Percentiles rank a stretch among this genome's conserved stretches.
These are phyloP conservation scores for Dioctria linearis DNA, from an alignment of 2,888 invertebrate genomes.

Conservation along the genomic window DNA sequence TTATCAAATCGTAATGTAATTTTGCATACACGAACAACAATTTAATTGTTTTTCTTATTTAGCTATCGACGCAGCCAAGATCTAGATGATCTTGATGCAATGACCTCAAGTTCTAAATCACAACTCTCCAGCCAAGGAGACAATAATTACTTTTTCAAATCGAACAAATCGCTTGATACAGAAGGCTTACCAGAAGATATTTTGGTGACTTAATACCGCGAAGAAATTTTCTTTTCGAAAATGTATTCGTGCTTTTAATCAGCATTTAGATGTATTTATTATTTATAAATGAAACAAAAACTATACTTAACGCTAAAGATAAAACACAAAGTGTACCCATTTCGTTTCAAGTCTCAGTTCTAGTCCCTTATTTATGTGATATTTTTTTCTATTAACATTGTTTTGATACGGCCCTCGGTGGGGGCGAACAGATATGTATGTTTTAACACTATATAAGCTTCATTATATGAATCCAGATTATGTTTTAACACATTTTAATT, in stretches of 20 bases:
- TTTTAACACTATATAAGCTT: slow-evolving; percentile 10
- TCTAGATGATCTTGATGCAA: slow-evolving; percentile 73
- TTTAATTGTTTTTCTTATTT: slow-evolving; percentile 45
- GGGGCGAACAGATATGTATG: slow-evolving; percentile 13
- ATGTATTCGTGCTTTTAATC: slow-evolving; percentile 45
- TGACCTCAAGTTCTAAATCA: slow-evolving; percentile 69
- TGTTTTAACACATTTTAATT: slow-evolving; percentile 22
- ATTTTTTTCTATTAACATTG: slow-evolving; percentile 55
- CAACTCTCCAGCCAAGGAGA: slow-evolving; percentile 66
- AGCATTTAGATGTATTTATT: slow-evolving; percentile 52
- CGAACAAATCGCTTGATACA: slow-evolving; percentile 67
- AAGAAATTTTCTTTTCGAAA: neutral
- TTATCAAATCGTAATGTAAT: too few relatives aligned
- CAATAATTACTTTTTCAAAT: slow-evolving; percentile 62
- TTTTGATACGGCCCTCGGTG: slow-evolving; percentile 36
- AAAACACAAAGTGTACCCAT: slow-evolving; percentile 47
- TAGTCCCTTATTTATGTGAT: slow-evolving; percentile 58
- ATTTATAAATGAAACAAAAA: slow-evolving; percentile 14
- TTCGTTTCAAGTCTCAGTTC: slow-evolving; percentile 53
- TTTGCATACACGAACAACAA: too few relatives aligned
- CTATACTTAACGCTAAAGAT: slow-evolving; percentile 47
- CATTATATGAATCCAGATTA: slow-evolving; percentile 20
- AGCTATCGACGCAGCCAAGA: slow-evolving; percentile 73
- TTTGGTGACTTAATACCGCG: slow-evolving; percentile 63
- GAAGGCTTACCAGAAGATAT: slow-evolving; percentile 66